A percentile compares a stretch with the other conserved stretches of the same genome.
phyloP scores from a whole-genome alignment of 2,797 vertebrate genomes.

The Oryzias dopingdopingensis region DNA sequence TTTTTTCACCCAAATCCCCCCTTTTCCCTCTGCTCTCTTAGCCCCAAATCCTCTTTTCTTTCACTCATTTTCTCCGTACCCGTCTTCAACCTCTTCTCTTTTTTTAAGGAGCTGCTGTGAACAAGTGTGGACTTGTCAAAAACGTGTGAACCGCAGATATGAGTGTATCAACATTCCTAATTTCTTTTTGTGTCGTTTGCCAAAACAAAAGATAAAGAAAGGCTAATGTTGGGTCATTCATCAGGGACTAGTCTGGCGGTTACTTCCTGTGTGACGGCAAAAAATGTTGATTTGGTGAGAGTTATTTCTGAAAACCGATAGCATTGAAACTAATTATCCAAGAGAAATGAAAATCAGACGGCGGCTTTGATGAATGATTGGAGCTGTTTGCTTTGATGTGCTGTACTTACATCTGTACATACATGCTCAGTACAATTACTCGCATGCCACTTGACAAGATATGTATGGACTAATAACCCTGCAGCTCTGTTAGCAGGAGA shows the following conservation, averaged over 20 bases:
- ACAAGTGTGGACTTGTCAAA: slow-evolving; percentile 73
- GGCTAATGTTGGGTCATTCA: slow-evolving; percentile 70
- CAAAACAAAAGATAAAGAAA: slow-evolving; percentile 79
- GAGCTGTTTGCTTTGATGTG: slow-evolving; percentile 47
- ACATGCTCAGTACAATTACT: slow-evolving; percentile 45
- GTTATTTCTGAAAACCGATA: slow-evolving; percentile 63
- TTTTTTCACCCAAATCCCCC: slow-evolving; percentile 71
- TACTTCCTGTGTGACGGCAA: slow-evolving; percentile 59
- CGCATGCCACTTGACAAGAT: slow-evolving; percentile 33
- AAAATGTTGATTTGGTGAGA: slow-evolving; percentile 66
- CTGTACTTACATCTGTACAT: slow-evolving; percentile 57
- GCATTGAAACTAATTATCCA: slow-evolving; percentile 50
- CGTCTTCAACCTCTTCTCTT: slow-evolving; percentile 43
- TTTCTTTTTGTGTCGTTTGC: slow-evolving; percentile 74
- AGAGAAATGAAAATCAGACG: slow-evolving; percentile 55
- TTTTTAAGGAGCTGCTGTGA: slow-evolving; percentile 58
- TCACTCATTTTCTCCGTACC: slow-evolving; percentile 42
- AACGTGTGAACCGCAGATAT: slow-evolving; percentile 79
- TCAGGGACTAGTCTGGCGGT: slow-evolving; percentile 59
- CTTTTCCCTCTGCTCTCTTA: slow-evolving; percentile 41
- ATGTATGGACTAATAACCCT: slow-evolving; percentile 26
- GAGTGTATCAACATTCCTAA: slow-evolving; percentile 81
- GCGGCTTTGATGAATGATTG: slow-evolving; percentile 50
- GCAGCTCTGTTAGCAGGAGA: slow-evolving; percentile 40
- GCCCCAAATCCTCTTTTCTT: slow-evolving; percentile 29